Evolutionary conservation across 2,113 vertebrate species (phyloP).

Genomic region (Brachyistius frenatus): DNA sequence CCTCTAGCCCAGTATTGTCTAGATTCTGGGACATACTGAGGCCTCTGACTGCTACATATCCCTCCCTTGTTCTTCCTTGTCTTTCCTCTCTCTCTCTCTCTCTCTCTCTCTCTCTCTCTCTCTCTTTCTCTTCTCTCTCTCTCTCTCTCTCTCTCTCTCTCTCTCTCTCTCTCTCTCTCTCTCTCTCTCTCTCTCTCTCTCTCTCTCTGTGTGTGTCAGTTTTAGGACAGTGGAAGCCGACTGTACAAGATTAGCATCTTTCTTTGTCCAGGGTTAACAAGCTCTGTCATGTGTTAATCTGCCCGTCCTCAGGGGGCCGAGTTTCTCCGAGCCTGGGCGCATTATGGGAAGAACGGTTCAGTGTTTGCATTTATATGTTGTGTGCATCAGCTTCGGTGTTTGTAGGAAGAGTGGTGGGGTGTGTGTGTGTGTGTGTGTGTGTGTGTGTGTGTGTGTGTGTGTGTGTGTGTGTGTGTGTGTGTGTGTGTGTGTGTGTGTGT

Average conservation of each 20-base stretch:
- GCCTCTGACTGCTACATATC: slow-evolving; percentile 43
- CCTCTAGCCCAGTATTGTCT: slow-evolving; percentile 57
- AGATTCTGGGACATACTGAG: slow-evolving; percentile 70
- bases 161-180: too few relatives aligned
- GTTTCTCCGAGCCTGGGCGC: slow-evolving; percentile 36
- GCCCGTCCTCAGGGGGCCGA: slow-evolving; percentile 61
- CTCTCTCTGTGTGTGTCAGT: slow-evolving; percentile 34
- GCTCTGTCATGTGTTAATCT: slow-evolving; percentile 84
- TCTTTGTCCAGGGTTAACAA: slow-evolving; percentile 85
- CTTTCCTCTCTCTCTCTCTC: slow-evolving; percentile 28
- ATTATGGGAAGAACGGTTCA: slow-evolving; percentile 42
- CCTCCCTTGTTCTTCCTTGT: slow-evolving; percentile 41
- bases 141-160: not conserved
- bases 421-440: too few relatives aligned
- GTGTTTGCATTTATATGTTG: slow-evolving; percentile 41
- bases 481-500: too few relatives aligned
- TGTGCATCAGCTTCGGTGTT: slow-evolving; percentile 25
- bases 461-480: too few relatives aligned
- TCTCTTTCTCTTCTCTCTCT: slow-evolving; percentile 17
- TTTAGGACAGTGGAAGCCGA: slow-evolving; percentile 59
- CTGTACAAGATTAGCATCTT: slow-evolving; percentile 81
- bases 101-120: not conserved
- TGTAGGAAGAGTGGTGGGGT: not conserved
- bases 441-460: too few relatives aligned
- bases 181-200: slow-evolving; percentile 4